Base-by-base conservation (phyloP, 2,888 invertebrate species). In the Frankliniella fusca region DNA sequence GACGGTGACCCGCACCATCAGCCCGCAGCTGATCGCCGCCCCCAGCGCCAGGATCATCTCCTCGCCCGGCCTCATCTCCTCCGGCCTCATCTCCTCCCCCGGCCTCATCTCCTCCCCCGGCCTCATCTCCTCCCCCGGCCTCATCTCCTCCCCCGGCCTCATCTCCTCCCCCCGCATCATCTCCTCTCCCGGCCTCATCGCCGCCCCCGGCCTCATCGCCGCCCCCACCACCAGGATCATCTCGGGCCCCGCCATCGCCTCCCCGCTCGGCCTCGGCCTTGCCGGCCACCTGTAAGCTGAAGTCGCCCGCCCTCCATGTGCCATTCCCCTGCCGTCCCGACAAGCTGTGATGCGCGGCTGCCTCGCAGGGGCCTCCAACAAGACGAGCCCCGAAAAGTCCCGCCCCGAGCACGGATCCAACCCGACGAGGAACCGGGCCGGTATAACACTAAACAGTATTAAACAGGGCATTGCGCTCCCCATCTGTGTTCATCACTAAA, bases 1-100 rank as follows among this genome's bases (percentile, higher is more conserved):
- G 81, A 48, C 38, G 54, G 27, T 54, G 61, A 86, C 49, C 85
- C 85, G n/a, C 84, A 84, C 80, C 85, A 70, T 70, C 70, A 23
- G 23, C 9, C 70, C 70, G 0, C 70, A 70, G 70, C 20, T 70
- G 23, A 70, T 88, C 82, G 87, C 88, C 84, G 86, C 87, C 84
- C 84, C 85, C 83, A 85, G 86, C 80, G 86, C 86, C 61, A 87
- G 87, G 83, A 87, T 87, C 49, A 86, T 86, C 2, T 70, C 70
- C 70, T 23, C 70, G 23, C 61, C 86, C 87, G 28, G 84, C 85
- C 82, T 83, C 81, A 50, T 54, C 83, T 27, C 76, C 38, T 61
- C 48, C 82, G 80, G 79, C 80, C 76, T 80, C 82, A 48, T 82
- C 82, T 28, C 82, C 83, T 28, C 82, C 83, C 80, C 76, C 80